These are phyloP conservation scores for Acrocephalus kingi DNA, from an alignment of 2,113 vertebrate genomes.

Conservation along the genomic window DNA sequence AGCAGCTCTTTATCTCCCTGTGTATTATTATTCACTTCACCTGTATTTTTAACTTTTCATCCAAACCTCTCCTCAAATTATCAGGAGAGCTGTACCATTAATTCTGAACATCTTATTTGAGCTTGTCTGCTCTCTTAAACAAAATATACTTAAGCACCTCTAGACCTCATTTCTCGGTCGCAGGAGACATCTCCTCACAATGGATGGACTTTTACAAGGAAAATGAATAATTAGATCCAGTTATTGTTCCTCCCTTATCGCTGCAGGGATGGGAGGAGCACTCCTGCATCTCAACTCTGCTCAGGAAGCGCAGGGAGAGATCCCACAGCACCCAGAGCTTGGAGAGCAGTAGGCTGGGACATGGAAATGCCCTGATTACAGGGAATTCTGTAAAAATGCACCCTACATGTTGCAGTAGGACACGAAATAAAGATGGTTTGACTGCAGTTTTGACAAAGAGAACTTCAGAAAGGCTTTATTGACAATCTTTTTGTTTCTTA, in stretches of 20 bases:
- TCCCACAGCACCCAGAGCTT: accelerated
- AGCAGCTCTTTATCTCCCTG: not conserved
- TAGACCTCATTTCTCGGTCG: not conserved
- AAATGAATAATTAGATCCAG: slow-evolving; percentile 25
- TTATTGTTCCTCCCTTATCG: not conserved
- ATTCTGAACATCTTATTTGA: slow-evolving; percentile 46
- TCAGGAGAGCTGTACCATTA: slow-evolving; percentile 55
- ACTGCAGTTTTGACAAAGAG: too few relatives aligned
- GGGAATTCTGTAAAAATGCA: not conserved
- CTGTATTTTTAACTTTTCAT: slow-evolving; percentile 50
- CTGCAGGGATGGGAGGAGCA: not conserved
- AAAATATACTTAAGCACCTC: slow-evolving; percentile 39
- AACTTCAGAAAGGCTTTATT: too few relatives aligned
- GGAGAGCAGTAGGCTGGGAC: accelerated
- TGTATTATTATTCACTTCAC: slow-evolving; percentile 28
- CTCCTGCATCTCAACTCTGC: not conserved
- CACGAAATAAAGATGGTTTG: too few relatives aligned
- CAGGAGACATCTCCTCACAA: slow-evolving; percentile 11
- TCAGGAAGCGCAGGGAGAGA: not conserved
- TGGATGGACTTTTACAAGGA: slow-evolving; percentile 13
- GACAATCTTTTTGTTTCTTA: too few relatives aligned
- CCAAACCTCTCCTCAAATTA: slow-evolving; percentile 50
- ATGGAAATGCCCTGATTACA: accelerated
- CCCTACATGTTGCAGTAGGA: not conserved
- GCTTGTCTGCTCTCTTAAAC: slow-evolving; percentile 39